Conservation (phyloP, 2,888 invertebrate species). For the Acholoe squamosa region DNA sequence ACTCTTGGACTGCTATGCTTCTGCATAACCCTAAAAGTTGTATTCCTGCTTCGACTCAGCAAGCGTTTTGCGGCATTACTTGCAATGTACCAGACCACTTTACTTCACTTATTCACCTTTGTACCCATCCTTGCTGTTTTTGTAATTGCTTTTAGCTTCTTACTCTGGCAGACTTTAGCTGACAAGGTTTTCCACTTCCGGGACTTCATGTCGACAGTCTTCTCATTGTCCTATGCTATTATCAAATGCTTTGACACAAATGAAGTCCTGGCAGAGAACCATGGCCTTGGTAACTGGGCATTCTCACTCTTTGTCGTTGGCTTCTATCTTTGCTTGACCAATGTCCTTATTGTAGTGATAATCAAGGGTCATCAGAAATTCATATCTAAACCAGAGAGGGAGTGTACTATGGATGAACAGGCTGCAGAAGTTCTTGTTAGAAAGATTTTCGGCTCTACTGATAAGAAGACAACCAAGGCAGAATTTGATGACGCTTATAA, state of each 20-base stretch:
- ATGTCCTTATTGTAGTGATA: background rate
- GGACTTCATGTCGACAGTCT: background rate
- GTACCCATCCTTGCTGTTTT: background rate
- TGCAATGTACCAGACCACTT: background rate
- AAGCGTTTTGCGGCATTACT: constrained; percentile 5
- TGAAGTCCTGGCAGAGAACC: background rate
- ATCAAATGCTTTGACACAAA: constrained; percentile 2
- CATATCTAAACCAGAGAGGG: background rate
- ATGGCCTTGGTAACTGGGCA: background rate
- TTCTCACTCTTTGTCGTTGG: background rate
- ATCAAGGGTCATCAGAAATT: background rate
- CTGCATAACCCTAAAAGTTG: constrained; percentile 2
- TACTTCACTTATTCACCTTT: background rate
- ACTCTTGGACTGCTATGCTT: constrained; percentile 7
- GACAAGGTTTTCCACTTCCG: constrained; percentile 14
- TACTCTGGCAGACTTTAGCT: background rate
- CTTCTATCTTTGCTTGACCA: background rate
- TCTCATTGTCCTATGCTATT: background rate
- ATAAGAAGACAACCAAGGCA: background rate
- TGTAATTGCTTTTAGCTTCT: background rate
- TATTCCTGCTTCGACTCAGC: constrained; percentile 35
- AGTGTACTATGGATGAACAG: constrained; percentile 1
- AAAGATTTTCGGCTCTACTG: constrained; percentile 21
- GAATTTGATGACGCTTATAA: background rate
- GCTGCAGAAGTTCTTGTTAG: constrained; percentile 37